A percentile compares a stretch with the other conserved stretches of the same genome.
Evolutionary conservation across 2,888 invertebrate species (phyloP).

Genomic region (Agrochola macilenta): DNA sequence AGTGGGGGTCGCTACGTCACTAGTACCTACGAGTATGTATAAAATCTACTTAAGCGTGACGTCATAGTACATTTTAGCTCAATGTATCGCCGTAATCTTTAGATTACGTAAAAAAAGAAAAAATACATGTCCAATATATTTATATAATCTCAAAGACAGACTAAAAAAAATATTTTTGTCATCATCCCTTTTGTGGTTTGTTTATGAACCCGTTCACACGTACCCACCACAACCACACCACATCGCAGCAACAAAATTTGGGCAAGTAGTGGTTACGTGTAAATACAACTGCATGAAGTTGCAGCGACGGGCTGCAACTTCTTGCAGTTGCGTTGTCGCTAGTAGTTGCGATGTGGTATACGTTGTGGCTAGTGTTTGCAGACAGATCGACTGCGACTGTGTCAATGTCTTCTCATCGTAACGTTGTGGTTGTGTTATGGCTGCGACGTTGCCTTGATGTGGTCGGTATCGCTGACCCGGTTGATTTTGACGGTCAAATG

Average conservation of each 20-base stretch:
- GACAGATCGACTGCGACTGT: neutral
- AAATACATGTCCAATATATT: too few species aligned
- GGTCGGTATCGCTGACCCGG: neutral
- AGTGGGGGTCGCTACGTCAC: too few species aligned
- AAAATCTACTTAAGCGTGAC: too few species aligned
- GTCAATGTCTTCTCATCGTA: neutral
- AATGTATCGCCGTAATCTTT: too few species aligned
- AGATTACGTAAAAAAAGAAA: too few species aligned
- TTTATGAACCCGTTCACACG: neutral
- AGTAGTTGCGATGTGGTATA: neutral
- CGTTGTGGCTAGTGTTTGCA: neutral
- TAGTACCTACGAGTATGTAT: too few species aligned
- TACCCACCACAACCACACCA: neutral
- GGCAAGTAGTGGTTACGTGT: neutral
- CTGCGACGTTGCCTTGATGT: neutral
- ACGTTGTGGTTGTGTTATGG: neutral
- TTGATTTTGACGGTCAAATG: neutral
- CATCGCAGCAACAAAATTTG: neutral
- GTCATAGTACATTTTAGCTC: too few species aligned
- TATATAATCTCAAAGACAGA: too few species aligned
- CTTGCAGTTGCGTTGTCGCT: neutral
- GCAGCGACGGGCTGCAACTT: neutral
- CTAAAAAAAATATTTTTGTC: too few species aligned
- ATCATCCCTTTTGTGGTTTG: too few species aligned
- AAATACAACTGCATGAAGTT: too few species aligned